A percentile compares a stretch with the other conserved stretches of the same genome.
These are phyloP conservation scores for Poecilobothrus nobilitatus DNA, from an alignment of 2,888 invertebrate species.

Conservation along the genomic window DNA sequence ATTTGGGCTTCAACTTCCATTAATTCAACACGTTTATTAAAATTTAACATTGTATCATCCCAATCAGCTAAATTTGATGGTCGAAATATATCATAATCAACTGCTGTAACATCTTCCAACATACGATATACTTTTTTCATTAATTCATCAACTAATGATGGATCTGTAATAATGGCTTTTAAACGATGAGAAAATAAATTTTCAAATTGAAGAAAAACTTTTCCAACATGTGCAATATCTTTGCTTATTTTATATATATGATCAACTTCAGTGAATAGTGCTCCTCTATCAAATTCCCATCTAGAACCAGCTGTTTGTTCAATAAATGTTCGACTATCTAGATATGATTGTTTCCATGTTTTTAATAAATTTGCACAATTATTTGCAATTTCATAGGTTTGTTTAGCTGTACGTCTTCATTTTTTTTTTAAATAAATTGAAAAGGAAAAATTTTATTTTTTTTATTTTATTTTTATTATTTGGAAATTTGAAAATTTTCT, in stretches of 20 bases:
- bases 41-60: slow-evolving; percentile 71
- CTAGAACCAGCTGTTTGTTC: slow-evolving; percentile 76
- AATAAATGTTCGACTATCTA: slow-evolving; percentile 70
- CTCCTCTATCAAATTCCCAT: slow-evolving; percentile 85
- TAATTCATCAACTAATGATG: slow-evolving; percentile 76
- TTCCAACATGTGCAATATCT: slow-evolving; percentile 69
- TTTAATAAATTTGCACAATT: slow-evolving; percentile 40
- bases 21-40: slow-evolving; percentile 62
- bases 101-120: slow-evolving; percentile 62
- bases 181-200: slow-evolving; percentile 82
- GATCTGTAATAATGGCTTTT: slow-evolving; percentile 78
- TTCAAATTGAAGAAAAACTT: slow-evolving; percentile 76
- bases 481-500: too few species aligned
- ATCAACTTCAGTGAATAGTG: slow-evolving; percentile 74
- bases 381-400: slow-evolving; percentile 37
- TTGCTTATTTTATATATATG: slow-evolving; percentile 73
- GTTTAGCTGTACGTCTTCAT: slow-evolving; percentile 33
- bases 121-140: slow-evolving; percentile 71
- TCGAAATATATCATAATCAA: slow-evolving; percentile 77
- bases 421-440: neutral
- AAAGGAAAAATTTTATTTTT: too few species aligned
- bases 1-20: slow-evolving; percentile 74
- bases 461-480: too few species aligned
- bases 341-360: slow-evolving; percentile 55
- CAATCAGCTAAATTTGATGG: slow-evolving; percentile 74